Conservation (phyloP, 53 echinoderm and acorn worm species). For the Patiria pectinifera region DNA sequence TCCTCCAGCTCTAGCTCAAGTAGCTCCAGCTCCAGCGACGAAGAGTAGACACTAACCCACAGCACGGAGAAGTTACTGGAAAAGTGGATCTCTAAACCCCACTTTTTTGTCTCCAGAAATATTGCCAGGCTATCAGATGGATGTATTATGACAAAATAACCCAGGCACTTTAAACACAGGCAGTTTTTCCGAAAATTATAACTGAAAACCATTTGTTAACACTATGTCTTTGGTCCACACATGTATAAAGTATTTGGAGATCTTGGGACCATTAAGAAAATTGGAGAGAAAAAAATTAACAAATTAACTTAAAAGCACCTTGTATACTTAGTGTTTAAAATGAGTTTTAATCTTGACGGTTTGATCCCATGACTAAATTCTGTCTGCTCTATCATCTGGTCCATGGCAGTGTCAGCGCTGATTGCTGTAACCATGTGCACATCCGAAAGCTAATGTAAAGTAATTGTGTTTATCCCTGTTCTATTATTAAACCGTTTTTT, state of each 20-base stretch:
- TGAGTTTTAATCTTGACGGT: not conserved
- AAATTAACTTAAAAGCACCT: not conserved
- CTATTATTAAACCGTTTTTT: not conserved
- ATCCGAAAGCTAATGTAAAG: not conserved
- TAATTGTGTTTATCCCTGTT: not conserved
- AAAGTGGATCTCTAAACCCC: not conserved
- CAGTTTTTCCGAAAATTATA: not conserved
- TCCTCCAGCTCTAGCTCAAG: slow-evolving; percentile 78
- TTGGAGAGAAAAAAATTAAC: not conserved
- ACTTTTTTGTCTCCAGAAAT: too few species aligned
- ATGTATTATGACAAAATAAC: not conserved
- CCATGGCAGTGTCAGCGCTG: not conserved
- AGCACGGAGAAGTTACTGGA: not conserved
- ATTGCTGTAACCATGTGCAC: not conserved
- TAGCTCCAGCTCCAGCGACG: slow-evolving; percentile 82
- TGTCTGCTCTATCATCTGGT: not conserved
- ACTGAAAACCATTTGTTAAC: not conserved
- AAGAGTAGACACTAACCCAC: slow-evolving; percentile 31
- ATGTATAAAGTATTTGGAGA: not conserved
- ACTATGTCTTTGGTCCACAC: not conserved
- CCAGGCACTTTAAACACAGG: not conserved
- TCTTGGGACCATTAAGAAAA: not conserved
- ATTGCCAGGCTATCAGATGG: too few species aligned
- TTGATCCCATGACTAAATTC: not conserved
- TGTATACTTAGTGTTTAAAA: not conserved